These are phyloP conservation scores for Seira ritae DNA, from an alignment of 2,888 invertebrate species.

Conservation along the genomic window DNA sequence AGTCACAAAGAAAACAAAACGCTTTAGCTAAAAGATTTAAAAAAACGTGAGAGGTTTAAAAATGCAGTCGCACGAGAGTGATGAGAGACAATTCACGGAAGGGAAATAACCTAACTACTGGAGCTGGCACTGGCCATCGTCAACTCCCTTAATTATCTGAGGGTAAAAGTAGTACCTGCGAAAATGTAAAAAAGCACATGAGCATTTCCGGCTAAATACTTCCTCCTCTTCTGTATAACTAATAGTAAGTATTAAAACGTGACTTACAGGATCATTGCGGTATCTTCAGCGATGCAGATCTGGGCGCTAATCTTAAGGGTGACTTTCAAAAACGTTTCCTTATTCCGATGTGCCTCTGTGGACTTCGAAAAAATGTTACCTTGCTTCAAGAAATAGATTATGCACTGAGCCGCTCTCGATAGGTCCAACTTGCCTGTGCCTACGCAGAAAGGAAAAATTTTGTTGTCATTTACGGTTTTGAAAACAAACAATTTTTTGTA, in stretches of 20 bases:
- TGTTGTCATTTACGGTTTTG: not conserved
- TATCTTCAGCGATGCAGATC: constrained; percentile 64
- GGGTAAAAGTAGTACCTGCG: constrained; percentile 65
- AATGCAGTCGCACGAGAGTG: not conserved
- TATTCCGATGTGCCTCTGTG: constrained; percentile 52
- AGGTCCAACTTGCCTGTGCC: constrained; percentile 68
- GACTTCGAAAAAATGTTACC: too few relatives aligned
- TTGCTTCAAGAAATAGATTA: constrained; percentile 69
- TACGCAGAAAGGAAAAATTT: constrained; percentile 20
- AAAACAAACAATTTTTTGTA: not conserved
- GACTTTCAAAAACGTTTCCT: constrained; percentile 64
- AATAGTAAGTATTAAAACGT: too few relatives aligned
- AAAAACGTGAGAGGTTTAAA: constrained; percentile 7
- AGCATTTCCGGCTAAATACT: too few relatives aligned
- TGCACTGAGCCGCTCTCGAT: constrained; percentile 63
- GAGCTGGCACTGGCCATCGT: constrained; percentile 65
- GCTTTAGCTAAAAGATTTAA: not conserved
- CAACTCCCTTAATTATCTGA: constrained; percentile 65
- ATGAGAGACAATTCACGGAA: not conserved
- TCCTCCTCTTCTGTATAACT: too few relatives aligned
- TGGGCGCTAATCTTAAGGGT: constrained; percentile 68
- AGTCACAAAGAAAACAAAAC: constrained; percentile 7
- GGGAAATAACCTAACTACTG: constrained; percentile 38
- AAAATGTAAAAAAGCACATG: too few relatives aligned
- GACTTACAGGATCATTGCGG: constrained; percentile 57